Conservation (phyloP, 2,888 invertebrate genomes). For the Merodon equestris region DNA sequence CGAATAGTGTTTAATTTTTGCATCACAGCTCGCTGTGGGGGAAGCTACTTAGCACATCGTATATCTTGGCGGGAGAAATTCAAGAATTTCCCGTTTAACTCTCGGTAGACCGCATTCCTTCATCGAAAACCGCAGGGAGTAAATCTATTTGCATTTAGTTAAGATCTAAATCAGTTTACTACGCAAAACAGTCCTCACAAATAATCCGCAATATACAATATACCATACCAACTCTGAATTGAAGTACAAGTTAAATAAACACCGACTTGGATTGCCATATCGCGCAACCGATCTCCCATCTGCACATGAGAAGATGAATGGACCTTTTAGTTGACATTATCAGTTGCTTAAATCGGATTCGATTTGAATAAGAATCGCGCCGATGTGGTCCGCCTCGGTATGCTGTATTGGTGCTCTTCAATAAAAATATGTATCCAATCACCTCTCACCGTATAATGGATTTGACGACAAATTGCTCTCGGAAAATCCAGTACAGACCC, state of each 20-base stretch:
- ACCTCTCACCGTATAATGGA: conserved; percentile 62
- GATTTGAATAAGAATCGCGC: conserved; percentile 48
- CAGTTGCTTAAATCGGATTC: conserved; percentile 62
- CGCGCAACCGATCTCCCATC: conserved; percentile 55
- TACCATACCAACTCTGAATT: conserved; percentile 19
- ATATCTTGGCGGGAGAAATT: no score
- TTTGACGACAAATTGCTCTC: conserved; percentile 69
- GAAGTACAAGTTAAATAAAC: conserved; percentile 58
- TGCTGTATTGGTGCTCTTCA: conserved; percentile 40
- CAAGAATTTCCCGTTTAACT: not conserved
- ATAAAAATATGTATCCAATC: conserved; percentile 62
- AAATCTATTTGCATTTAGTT: conserved; percentile 56
- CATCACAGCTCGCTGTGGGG: conserved; percentile 36
- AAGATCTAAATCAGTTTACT: conserved; percentile 52
- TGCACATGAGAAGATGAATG: conserved; percentile 65
- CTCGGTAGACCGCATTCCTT: conserved; percentile 27
- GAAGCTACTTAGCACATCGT: conserved; percentile 41
- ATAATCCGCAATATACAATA: not conserved
- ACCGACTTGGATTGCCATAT: conserved; percentile 26
- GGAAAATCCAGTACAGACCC: conserved; percentile 35
- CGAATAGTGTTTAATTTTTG: conserved; percentile 36
- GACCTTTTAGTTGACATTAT: conserved; percentile 68
- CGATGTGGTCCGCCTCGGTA: no score
- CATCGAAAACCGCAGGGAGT: conserved; percentile 13
- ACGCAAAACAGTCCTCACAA: conserved; percentile 12